Conservation (phyloP, 2,888 invertebrate genomes). For the Eristalis intricaria region DNA sequence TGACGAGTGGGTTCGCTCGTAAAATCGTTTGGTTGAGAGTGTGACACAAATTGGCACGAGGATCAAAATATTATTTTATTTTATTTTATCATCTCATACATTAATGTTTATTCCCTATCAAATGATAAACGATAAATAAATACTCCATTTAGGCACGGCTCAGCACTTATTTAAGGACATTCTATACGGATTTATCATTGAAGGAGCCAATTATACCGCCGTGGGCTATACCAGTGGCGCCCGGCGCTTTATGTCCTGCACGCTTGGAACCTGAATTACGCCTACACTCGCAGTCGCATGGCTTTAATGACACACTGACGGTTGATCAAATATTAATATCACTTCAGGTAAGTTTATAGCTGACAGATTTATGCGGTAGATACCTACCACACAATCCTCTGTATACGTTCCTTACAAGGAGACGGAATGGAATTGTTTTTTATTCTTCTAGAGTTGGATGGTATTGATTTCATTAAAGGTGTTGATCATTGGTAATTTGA, state of each 20-base stretch:
- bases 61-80: constrained; percentile 28
- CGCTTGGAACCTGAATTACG: constrained; percentile 82
- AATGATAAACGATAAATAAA: constrained; percentile 57
- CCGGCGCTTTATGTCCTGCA: constrained; percentile 82
- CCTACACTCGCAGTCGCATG: constrained; percentile 78
- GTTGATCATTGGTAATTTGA: too few relatives aligned
- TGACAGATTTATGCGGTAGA: neutral
- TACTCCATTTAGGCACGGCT: constrained; percentile 75
- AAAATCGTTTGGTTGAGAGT: constrained; percentile 36
- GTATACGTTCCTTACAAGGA: too few relatives aligned
- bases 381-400: neutral
- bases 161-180: constrained; percentile 81
- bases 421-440: neutral
- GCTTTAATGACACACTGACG: constrained; percentile 77
- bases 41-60: constrained; percentile 52
- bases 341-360: constrained; percentile 80
- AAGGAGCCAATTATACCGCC: constrained; percentile 82
- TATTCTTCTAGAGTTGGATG: neutral
- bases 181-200: constrained; percentile 82
- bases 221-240: constrained; percentile 82
- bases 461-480: too few relatives aligned
- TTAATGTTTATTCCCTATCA: constrained; percentile 30
- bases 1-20: constrained; percentile 56
- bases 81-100: constrained; percentile 5
- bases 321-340: constrained; percentile 82